Conservation (phyloP, 1,140 invertebrate genomes). For the Euura lappo region DNA sequence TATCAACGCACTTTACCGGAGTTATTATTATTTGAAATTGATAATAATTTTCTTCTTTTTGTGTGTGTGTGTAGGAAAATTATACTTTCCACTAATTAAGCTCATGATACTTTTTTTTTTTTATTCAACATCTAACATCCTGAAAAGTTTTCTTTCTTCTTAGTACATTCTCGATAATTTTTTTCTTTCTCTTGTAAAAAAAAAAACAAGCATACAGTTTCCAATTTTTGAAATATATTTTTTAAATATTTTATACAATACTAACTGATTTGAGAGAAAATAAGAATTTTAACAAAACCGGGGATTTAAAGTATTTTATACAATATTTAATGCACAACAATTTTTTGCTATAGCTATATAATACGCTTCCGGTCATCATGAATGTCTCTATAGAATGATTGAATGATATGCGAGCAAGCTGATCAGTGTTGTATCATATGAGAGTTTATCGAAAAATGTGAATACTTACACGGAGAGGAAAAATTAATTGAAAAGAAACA, state of each 20-base stretch:
- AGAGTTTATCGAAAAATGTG: slow-evolving; percentile 37
- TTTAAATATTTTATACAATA: neutral
- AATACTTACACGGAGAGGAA: slow-evolving; percentile 17
- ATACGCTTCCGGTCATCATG: neutral
- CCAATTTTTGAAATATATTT: neutral
- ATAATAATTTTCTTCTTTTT: too few species aligned
- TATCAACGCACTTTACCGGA: too few species aligned
- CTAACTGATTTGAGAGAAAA: neutral
- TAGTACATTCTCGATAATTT: too few species aligned
- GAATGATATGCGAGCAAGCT: neutral
- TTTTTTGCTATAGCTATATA: neutral
- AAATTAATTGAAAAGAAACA: slow-evolving; percentile 40
- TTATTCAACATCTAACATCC: too few species aligned
- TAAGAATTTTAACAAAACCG: neutral
- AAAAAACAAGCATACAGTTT: neutral
- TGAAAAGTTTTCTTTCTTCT: too few species aligned
- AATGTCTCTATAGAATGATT: neutral
- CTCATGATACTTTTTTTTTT: too few species aligned
- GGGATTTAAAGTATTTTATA: neutral
- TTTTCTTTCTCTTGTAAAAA: neutral
- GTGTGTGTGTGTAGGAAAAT: too few species aligned
- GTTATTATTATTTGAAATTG: too few species aligned
- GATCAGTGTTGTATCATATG: slow-evolving; percentile 3
- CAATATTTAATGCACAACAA: neutral
- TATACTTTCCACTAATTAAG: too few species aligned